These are phyloP conservation scores for Eclectus roratus DNA, from an alignment of 2,113 vertebrate species.

Conservation along the genomic window DNA sequence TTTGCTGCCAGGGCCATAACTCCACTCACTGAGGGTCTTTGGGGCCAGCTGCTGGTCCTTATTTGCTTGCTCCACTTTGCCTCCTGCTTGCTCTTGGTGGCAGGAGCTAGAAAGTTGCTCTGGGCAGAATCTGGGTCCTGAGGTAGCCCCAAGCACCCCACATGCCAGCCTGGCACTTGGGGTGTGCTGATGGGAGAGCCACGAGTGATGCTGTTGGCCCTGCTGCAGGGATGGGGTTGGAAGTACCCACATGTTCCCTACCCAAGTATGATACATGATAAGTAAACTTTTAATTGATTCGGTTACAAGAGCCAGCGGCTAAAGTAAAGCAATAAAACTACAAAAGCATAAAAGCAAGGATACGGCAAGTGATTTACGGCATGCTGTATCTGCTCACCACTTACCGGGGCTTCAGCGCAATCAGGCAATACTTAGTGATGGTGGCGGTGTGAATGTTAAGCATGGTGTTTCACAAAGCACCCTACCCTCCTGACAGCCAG, in stretches of 20 bases:
- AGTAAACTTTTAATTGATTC: constrained; percentile 19
- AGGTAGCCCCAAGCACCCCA: not conserved
- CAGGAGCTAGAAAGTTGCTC: not conserved
- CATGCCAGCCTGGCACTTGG: not conserved
- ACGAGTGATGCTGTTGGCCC: not conserved
- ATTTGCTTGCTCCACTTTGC: not conserved
- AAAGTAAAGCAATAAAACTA: constrained; percentile 33
- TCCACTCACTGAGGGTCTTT: fast-evolving
- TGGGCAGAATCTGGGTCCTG: not conserved
- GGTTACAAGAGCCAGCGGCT: not conserved
- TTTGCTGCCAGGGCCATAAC: fast-evolving
- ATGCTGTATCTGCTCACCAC: not conserved
- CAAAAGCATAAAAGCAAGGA: constrained; percentile 25
- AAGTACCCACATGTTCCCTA: not conserved
- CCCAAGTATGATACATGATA: not conserved
- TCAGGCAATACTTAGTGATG: not conserved
- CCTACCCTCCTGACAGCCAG: constrained; percentile 7
- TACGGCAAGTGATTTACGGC: constrained; percentile 5
- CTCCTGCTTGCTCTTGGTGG: not conserved
- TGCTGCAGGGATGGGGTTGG: fast-evolving
- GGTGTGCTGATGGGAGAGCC: not conserved
- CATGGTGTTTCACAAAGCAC: not conserved
- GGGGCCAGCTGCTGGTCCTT: not conserved
- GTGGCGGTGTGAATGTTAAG: constrained; percentile 27
- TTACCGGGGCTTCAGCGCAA: not conserved